A percentile compares a stretch with the other conserved stretches of the same genome.
phyloP scores from a whole-genome alignment of 2,113 vertebrate species.

The Gopherus flavomarginatus region DNA sequence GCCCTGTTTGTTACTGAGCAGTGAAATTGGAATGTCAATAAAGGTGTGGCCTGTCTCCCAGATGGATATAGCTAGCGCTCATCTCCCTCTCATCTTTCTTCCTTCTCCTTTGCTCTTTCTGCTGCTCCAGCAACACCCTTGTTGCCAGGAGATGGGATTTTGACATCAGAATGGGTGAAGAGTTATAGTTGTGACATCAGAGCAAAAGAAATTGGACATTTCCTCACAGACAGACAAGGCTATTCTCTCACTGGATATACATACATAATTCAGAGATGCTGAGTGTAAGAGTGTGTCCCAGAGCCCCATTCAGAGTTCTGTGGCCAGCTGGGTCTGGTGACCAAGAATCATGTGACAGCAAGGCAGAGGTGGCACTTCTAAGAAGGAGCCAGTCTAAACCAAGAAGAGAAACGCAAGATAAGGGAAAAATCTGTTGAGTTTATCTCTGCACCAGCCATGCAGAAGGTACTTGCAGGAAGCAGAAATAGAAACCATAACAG shows the following conservation, averaged over 20 bases:
- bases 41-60: not conserved
- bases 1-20: not conserved
- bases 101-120: not conserved
- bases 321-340: not conserved
- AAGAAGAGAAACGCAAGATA: slow-evolving; percentile 22
- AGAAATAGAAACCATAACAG: not conserved
- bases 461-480: slow-evolving; percentile 38
- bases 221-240: not conserved
- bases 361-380: not conserved
- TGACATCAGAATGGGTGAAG: not conserved
- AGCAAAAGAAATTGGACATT: not conserved
- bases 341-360: not conserved
- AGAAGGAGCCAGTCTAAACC: slow-evolving; percentile 9
- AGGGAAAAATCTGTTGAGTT: slow-evolving; percentile 27
- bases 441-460: slow-evolving; percentile 15
- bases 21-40: not conserved
- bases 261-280: not conserved
- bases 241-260: not conserved
- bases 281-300: not conserved
- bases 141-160: not conserved
- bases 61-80: not conserved
- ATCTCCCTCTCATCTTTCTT: fast-evolving
- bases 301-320: not conserved
- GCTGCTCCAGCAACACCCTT: not conserved
- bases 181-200: not conserved